Conservation (phyloP, 1,140 invertebrate species). For the Antheraea pernyi region DNA sequence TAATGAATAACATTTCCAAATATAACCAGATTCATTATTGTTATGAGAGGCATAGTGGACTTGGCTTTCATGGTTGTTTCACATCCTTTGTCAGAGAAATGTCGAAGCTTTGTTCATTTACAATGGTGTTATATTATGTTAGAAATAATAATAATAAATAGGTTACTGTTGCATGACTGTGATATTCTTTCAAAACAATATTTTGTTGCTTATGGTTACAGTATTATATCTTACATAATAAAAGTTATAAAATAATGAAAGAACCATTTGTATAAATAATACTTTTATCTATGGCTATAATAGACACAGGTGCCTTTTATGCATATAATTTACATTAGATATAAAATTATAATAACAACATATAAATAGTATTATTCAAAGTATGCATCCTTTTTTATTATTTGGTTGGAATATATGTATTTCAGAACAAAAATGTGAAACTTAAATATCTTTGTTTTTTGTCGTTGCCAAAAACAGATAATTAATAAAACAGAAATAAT, state of each 20-base stretch:
- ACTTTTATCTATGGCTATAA: background rate
- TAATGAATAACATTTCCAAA: background rate
- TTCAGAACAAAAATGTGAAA: no score
- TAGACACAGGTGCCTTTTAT: background rate
- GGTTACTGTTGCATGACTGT: background rate
- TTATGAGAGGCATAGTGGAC: background rate
- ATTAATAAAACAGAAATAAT: no score
- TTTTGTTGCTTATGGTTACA: background rate
- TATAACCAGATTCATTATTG: background rate
- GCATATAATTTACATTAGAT: background rate
- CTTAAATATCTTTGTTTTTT: no score
- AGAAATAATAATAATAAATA: background rate
- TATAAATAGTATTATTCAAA: no score
- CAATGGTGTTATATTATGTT: constrained; percentile 1
- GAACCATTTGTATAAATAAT: background rate
- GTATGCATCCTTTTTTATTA: no score
- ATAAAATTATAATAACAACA: no score
- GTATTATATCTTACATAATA: background rate
- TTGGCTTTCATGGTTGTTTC: background rate
- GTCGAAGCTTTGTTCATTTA: background rate
- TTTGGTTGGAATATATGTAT: no score
- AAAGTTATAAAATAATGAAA: background rate
- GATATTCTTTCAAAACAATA: no score
- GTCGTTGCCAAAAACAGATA: no score
- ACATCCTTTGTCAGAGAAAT: background rate